Conservation (phyloP, 53 echinoderm and acorn worm species). For the Pentamera pediparva region DNA sequence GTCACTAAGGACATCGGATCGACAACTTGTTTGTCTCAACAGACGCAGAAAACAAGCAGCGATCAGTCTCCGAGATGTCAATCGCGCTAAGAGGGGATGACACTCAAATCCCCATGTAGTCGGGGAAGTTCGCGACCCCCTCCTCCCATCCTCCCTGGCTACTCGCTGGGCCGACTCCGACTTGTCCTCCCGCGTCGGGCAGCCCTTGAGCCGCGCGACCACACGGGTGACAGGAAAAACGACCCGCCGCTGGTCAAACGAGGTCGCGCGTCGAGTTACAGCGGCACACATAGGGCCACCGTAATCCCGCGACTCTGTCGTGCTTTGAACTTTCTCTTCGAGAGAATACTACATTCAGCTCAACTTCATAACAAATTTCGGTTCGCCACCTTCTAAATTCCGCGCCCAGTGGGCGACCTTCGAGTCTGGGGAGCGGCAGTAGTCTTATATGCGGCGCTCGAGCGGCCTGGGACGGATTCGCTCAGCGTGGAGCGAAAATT, state of each 20-base stretch:
- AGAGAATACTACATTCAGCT: constrained; percentile 15
- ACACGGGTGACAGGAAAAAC: constrained; percentile 18
- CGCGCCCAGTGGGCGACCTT: constrained; percentile 15
- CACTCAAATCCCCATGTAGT: too few species aligned
- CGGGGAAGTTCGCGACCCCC: too few species aligned
- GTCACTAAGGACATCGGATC: too few species aligned
- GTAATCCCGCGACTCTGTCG: constrained; percentile 4
- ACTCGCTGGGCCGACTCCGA: too few species aligned
- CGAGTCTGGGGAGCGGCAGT: not conserved
- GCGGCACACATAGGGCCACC: not conserved
- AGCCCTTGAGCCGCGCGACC: constrained; percentile 9
- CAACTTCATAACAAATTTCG: constrained; percentile 25
- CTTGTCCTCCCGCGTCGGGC: too few species aligned
- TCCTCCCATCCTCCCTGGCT: too few species aligned
- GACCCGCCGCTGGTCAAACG: constrained; percentile 16
- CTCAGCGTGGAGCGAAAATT: constrained; percentile 33
- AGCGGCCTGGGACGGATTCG: too few species aligned
- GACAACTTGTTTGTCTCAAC: too few species aligned
- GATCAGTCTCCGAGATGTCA: too few species aligned
- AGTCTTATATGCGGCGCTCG: not conserved
- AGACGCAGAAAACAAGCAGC: too few species aligned
- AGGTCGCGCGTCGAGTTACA: constrained; percentile 22
- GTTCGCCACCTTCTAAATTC: constrained; percentile 23
- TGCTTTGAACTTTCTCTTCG: constrained; percentile 22
- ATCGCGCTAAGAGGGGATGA: too few species aligned